Percentiles rank a stretch among this genome's conserved stretches.
Conservation (phyloP, 1,140 invertebrate species). For the Pollicipes pollicipes region DNA sequence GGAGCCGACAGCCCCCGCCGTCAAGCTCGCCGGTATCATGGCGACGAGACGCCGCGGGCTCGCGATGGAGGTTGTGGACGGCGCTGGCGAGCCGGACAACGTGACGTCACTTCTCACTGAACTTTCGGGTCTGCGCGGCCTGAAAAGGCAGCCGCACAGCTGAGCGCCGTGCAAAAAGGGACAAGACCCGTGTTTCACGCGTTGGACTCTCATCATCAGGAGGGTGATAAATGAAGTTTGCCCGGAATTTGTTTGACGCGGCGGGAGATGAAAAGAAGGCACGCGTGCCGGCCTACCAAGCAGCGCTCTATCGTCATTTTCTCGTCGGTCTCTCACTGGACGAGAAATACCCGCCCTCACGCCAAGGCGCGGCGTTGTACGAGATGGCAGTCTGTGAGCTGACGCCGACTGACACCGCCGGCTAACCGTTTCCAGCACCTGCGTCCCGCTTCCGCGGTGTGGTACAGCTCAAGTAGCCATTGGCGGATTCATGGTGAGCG, state of each 20-base stretch:
- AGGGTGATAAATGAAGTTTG: neutral
- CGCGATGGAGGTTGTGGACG: neutral
- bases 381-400: neutral
- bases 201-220: neutral
- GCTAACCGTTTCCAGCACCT: too few species aligned
- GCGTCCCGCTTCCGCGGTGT: too few species aligned
- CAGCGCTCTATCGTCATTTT: neutral
- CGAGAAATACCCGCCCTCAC: neutral
- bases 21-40: neutral
- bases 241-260: neutral
- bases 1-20: too few species aligned
- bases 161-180: neutral
- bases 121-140: neutral
- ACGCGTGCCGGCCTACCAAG: neutral
- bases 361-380: neutral
- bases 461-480: neutral
- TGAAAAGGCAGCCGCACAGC: neutral
- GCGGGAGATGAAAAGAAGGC: neutral
- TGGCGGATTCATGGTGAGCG: neutral
- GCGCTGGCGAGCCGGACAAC: neutral
- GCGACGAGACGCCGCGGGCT: neutral
- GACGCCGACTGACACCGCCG: neutral
- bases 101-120: neutral
- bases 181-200: neutral
- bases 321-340: neutral